Conservation (phyloP, 2,888 invertebrate species). For the Micropterix aruncella region DNA sequence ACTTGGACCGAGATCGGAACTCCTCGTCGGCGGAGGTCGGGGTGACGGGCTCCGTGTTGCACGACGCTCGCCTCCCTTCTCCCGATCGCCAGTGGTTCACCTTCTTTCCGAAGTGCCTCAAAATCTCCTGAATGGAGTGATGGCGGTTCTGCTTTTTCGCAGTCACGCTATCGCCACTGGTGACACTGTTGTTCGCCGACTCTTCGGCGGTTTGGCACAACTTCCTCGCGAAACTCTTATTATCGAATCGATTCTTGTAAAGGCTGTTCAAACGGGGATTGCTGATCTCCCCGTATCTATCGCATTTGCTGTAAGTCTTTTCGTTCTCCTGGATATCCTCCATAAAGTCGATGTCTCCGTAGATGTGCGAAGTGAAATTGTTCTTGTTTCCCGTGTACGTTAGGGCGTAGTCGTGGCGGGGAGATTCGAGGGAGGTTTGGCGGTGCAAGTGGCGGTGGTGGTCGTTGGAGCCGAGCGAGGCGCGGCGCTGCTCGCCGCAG, state of each 20-base stretch:
- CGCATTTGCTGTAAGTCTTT: slow-evolving; percentile 27
- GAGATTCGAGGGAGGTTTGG: slow-evolving; percentile 10
- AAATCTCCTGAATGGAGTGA: slow-evolving; percentile 63
- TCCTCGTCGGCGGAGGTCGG: slow-evolving; percentile 41
- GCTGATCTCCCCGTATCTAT: slow-evolving; percentile 33
- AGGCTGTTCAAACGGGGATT: slow-evolving; percentile 24
- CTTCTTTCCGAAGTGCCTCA: slow-evolving; percentile 61
- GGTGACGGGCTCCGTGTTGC: slow-evolving; percentile 26
- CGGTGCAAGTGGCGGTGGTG: slow-evolving; percentile 21
- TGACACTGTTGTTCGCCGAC: slow-evolving; percentile 17
- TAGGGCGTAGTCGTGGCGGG: slow-evolving; percentile 23
- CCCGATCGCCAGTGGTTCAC: slow-evolving; percentile 58
- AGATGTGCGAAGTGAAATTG: slow-evolving; percentile 17
- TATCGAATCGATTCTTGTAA: slow-evolving; percentile 24
- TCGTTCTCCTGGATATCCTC: slow-evolving; percentile 36
- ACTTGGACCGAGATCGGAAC: slow-evolving; percentile 66
- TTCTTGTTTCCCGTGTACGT: slow-evolving; percentile 19
- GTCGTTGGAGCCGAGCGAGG: slow-evolving; percentile 21
- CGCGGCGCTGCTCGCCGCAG: neutral
- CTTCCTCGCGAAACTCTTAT: slow-evolving; percentile 32
- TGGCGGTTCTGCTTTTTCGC: slow-evolving; percentile 34
- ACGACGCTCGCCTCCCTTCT: slow-evolving; percentile 33
- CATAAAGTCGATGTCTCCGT: slow-evolving; percentile 30
- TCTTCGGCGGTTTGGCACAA: slow-evolving; percentile 20
- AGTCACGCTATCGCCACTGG: slow-evolving; percentile 21